Evolutionary conservation across 2,888 invertebrate genomes (phyloP).

Genomic region (Chrysotoxum bicinctum): DNA sequence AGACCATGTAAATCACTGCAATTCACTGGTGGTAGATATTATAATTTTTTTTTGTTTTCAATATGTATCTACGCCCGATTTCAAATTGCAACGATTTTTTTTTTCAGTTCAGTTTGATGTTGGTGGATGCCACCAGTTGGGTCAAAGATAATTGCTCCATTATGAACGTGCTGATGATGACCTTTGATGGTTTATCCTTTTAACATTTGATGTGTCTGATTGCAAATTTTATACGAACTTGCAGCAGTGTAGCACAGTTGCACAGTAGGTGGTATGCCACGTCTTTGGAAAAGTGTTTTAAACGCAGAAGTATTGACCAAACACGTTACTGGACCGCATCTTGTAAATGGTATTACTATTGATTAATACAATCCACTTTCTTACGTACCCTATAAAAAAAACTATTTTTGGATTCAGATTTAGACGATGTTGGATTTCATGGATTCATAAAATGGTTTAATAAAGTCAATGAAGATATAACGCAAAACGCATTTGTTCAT

Average conservation of each 20-base stretch:
- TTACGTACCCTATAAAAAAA: too few species aligned
- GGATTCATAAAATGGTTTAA: too few species aligned
- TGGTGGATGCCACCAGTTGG: neutral
- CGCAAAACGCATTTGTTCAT: too few species aligned
- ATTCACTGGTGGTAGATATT: slow-evolving; percentile 62
- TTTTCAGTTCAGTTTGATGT: neutral
- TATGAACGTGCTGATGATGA: neutral
- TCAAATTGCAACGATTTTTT: slow-evolving; percentile 32
- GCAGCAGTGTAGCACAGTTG: neutral
- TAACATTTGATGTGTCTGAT: neutral
- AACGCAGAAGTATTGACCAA: too few species aligned
- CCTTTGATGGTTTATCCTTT: neutral
- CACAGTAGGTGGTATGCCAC: too few species aligned
- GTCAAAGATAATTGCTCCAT: slow-evolving; percentile 7
- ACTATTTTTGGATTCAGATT: too few species aligned
- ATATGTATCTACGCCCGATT: slow-evolving; percentile 42
- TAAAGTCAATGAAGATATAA: too few species aligned
- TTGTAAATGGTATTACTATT: too few species aligned
- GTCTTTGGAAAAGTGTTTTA: too few species aligned
- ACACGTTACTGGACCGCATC: too few species aligned
- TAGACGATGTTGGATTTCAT: too few species aligned
- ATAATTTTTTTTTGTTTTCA: slow-evolving; percentile 55
- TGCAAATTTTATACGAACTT: neutral
- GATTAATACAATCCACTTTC: too few species aligned
- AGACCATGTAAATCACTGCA: slow-evolving; percentile 69